Evolutionary conservation across 1,140 invertebrate species (phyloP).

Genomic region (Cydia amplana): DNA sequence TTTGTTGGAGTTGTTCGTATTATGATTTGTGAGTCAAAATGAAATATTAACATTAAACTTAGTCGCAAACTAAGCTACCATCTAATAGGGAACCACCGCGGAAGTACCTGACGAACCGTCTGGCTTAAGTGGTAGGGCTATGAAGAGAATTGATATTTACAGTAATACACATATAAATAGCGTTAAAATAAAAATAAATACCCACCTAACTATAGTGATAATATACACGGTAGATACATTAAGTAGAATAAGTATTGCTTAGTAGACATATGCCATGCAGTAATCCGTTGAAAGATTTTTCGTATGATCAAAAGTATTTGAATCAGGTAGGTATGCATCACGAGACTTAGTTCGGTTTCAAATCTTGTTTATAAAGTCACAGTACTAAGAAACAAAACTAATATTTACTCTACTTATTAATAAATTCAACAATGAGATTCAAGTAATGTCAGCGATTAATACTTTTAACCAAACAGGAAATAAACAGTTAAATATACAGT

Average conservation of each 20-base stretch:
- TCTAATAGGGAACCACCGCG: no score
- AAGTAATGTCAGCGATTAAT: background rate
- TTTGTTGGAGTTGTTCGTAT: no score
- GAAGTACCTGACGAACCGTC: no score
- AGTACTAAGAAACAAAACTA: background rate
- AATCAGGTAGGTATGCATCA: background rate
- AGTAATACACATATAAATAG: conserved; percentile 20
- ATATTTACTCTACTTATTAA: background rate
- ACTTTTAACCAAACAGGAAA: conserved; percentile 38
- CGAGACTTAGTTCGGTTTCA: no score
- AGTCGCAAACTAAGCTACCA: no score
- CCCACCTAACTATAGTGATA: background rate
- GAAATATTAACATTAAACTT: no score
- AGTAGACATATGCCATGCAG: conserved; percentile 9
- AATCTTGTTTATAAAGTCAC: background rate
- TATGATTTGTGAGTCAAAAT: no score
- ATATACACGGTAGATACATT: background rate
- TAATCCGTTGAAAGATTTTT: no score
- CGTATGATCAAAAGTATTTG: conserved; percentile 17
- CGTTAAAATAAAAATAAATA: background rate
- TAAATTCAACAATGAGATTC: background rate
- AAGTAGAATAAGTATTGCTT: background rate
- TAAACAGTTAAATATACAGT: background rate
- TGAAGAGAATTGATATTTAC: background rate
- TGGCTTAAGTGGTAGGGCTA: no score